Conservation (phyloP, 30 jellyfish, hydroid and myxozoan genomes). For the Cassiopea andromeda region DNA sequence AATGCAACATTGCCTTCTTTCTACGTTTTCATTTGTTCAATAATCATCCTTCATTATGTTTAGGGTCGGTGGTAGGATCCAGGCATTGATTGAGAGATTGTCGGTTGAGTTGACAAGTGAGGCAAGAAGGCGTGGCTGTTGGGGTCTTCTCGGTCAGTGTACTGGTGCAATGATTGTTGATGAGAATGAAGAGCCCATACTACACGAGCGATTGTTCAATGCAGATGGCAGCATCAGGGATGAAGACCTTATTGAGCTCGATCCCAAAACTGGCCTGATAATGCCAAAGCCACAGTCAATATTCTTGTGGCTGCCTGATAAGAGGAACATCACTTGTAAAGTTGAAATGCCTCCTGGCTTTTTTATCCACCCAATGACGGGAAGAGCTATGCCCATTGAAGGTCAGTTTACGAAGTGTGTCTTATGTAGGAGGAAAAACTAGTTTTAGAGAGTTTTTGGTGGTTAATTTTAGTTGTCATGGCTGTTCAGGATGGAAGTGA, state of each 20-base stretch:
- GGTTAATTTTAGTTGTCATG: too few relatives aligned
- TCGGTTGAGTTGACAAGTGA: constrained; percentile 84
- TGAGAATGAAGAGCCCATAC: constrained; percentile 67
- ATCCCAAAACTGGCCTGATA: constrained; percentile 88
- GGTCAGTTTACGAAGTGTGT: constrained; percentile 42
- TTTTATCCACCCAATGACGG: constrained; percentile 93
- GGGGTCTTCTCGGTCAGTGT: constrained; percentile 89
- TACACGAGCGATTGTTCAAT: constrained; percentile 74
- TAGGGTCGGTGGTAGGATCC: constrained; percentile 88
- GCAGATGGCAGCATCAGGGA: constrained; percentile 86
- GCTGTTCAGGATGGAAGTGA: too few relatives aligned
- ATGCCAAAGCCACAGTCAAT: constrained; percentile 71
- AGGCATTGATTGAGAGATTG: constrained; percentile 72
- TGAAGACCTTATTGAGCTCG: constrained; percentile 55
- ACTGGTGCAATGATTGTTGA: constrained; percentile 85
- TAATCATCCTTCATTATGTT: background rate
- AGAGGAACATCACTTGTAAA: constrained; percentile 54
- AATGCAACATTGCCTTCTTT: background rate
- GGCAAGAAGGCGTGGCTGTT: constrained; percentile 93
- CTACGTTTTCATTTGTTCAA: background rate
- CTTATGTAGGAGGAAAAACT: too few relatives aligned
- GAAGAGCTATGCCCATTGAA: constrained; percentile 92
- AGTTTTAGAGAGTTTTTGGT: too few relatives aligned
- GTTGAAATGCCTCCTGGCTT: constrained; percentile 87
- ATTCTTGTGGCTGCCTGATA: constrained; percentile 80